Percentiles rank a stretch among this genome's conserved stretches.
These are phyloP conservation scores for Centrocercus urophasianus DNA, from an alignment of 2,113 vertebrate species.

Conservation along the genomic window DNA sequence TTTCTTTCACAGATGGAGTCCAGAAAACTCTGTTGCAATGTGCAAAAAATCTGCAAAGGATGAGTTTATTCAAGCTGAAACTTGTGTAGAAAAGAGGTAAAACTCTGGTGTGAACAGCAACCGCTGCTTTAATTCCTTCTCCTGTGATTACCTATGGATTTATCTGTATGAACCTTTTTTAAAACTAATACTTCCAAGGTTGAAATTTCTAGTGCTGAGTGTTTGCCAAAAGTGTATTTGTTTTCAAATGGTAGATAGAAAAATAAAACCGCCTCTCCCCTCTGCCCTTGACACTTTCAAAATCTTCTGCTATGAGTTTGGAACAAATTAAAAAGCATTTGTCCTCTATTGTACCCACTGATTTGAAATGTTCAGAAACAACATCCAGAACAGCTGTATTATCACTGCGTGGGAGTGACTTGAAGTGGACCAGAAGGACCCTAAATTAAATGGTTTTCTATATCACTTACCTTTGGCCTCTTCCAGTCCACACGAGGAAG, in stretches of 20 bases:
- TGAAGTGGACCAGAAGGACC: not conserved
- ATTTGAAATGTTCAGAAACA: not conserved
- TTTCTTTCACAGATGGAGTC: not conserved
- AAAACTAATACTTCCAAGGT: not conserved
- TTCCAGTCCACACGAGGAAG: slow-evolving; percentile 90
- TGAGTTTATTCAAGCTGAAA: not conserved
- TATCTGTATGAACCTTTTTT: not conserved
- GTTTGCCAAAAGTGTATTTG: not conserved
- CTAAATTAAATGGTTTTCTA: not conserved
- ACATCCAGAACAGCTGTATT: not conserved
- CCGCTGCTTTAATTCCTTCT: not conserved
- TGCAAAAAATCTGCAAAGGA: not conserved
- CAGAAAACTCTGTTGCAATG: not conserved
- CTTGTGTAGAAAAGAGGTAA: not conserved
- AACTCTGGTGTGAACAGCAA: not conserved
- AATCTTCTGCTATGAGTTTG: not conserved
- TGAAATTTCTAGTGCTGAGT: not conserved
- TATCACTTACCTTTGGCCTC: slow-evolving; percentile 86
- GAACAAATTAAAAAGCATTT: slow-evolving; percentile 5
- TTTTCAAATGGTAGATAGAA: not conserved
- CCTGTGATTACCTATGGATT: not conserved
- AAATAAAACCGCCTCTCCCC: not conserved
- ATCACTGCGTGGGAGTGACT: not conserved
- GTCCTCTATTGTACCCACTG: not conserved
- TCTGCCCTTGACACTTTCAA: not conserved